Conservation (phyloP, 1,140 invertebrate genomes). For the Drosophila biarmipes region DNA sequence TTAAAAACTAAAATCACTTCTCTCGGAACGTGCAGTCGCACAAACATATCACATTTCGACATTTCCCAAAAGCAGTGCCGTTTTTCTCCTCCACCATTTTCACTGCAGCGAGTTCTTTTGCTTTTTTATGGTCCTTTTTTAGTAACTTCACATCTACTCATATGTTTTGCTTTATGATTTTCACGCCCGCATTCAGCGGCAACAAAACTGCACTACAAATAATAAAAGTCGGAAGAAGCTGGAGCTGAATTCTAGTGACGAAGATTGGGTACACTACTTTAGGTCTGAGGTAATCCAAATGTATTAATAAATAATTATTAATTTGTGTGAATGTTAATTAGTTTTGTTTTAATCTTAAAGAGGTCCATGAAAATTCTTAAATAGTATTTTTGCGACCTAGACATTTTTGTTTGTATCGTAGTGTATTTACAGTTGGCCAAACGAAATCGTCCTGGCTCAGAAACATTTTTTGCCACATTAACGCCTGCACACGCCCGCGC, state of each 20-base stretch:
- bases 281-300: background rate
- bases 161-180: constrained; percentile 76
- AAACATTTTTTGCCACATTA: constrained; percentile 81
- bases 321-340: background rate
- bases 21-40: constrained; percentile 26
- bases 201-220: constrained; percentile 61
- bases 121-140: constrained; percentile 60
- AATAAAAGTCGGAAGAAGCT: constrained; percentile 45
- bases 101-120: constrained; percentile 9
- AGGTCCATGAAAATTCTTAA: no score
- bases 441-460: constrained; percentile 18
- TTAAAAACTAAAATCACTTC: constrained; percentile 5
- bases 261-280: constrained; percentile 14
- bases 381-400: no score
- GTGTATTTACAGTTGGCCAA: background rate
- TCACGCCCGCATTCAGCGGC: constrained; percentile 44
- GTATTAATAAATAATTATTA: background rate
- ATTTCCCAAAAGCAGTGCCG: background rate
- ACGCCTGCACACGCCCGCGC: constrained; percentile 76
- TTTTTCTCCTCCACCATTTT: constrained; percentile 7
- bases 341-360: background rate
- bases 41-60: constrained; percentile 42
- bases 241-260: background rate
- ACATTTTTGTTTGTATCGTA: background rate
- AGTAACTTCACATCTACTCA: constrained; percentile 61